These are phyloP conservation scores for Drosophila repletoides DNA, from an alignment of 1,140 invertebrate genomes.

Conservation along the genomic window DNA sequence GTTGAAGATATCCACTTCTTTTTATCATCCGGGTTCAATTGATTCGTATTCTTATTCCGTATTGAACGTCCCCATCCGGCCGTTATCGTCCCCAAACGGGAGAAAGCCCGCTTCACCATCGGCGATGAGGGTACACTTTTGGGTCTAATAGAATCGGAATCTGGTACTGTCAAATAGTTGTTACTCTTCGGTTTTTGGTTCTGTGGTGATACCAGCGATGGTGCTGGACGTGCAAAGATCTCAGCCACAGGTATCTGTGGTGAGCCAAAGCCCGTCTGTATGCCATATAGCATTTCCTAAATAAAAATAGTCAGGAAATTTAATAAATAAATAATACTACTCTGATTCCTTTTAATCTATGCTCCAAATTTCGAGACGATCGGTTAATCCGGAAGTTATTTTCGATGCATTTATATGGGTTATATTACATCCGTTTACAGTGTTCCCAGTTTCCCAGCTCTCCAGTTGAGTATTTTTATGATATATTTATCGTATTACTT, in stretches of 20 bases:
- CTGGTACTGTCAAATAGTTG: constrained; percentile 93
- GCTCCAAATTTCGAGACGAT: too few species aligned
- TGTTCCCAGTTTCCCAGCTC: too few species aligned
- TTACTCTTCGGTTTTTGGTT: constrained; percentile 92
- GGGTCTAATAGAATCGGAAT: constrained; percentile 87
- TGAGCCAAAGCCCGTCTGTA: constrained; percentile 96
- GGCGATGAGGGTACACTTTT: constrained; percentile 96
- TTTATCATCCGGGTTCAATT: constrained; percentile 91
- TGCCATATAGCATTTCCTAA: constrained; percentile 97
- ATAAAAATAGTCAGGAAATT: background rate
- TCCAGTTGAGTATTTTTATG: too few species aligned
- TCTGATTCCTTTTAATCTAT: too few species aligned
- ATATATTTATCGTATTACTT: background rate
- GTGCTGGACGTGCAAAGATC: constrained; percentile 91
- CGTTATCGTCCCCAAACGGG: constrained; percentile 92
- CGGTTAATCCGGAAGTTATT: too few species aligned
- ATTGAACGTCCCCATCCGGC: constrained; percentile 94
- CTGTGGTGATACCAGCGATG: constrained; percentile 91
- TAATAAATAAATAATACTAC: constrained; percentile 87
- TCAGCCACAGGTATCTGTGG: constrained; percentile 95
- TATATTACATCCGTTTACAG: background rate
- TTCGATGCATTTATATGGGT: too few species aligned
- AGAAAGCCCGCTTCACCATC: constrained; percentile 96
- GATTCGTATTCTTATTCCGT: constrained; percentile 87
- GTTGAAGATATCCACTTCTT: constrained; percentile 96